Conservation (phyloP, 2,888 invertebrate species). For the Zaprionus obscuricornis region DNA sequence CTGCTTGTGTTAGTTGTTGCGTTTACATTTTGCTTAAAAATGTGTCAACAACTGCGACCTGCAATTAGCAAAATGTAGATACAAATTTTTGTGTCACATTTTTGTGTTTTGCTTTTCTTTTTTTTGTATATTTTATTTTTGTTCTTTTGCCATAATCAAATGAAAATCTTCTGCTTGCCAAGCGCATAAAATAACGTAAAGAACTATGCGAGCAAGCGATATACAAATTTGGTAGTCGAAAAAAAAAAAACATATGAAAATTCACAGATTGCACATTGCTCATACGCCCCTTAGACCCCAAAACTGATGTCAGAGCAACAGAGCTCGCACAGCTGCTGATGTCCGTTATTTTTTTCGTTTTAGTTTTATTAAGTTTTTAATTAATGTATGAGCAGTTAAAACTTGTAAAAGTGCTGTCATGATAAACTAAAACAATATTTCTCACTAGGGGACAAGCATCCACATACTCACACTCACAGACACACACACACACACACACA, state of each 20-base stretch:
- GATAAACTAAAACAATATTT: conserved; percentile 79
- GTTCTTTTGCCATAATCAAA: conserved; percentile 29
- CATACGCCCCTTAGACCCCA: conserved; percentile 33
- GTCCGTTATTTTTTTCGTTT: conserved; percentile 41
- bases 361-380: conserved; percentile 76
- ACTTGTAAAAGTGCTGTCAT: conserved; percentile 78
- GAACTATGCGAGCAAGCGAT: conserved; percentile 12
- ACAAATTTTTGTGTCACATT: conserved; percentile 3
- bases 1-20: conserved; percentile 11
- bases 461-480: conserved; percentile 12
- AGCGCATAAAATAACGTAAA: conserved; percentile 6
- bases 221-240: conserved; percentile 27
- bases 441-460: conserved; percentile 70
- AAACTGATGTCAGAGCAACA: conserved; percentile 11
- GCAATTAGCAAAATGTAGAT: conserved; percentile 55
- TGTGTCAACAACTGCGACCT: conserved; percentile 56
- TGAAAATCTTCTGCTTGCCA: conserved; percentile 24
- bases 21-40: conserved; percentile 34
- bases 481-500: conserved; percentile 1
- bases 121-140: no score
- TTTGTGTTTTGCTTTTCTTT: conserved; percentile 1
- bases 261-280: conserved; percentile 6
- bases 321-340: conserved; percentile 42
- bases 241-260: conserved; percentile 1
- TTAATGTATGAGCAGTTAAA: conserved; percentile 78